phyloP scores from a whole-genome alignment of 2,797 vertebrate genomes.

The Acanthornis magna region DNA sequence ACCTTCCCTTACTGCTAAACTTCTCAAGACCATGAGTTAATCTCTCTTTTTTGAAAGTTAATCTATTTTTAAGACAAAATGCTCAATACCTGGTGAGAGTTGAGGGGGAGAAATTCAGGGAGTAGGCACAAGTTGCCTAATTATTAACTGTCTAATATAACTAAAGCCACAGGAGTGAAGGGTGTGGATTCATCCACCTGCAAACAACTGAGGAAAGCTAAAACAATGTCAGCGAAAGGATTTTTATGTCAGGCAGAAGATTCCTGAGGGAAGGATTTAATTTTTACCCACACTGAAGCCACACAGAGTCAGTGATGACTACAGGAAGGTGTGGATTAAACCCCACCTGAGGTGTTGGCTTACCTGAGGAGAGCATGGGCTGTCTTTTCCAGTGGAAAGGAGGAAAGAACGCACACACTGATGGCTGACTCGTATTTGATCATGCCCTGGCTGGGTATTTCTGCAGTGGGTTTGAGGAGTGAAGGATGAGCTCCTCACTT shows the following conservation, averaged over 20 bases:
- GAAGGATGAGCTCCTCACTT: neutral
- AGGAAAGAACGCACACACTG: fast-evolving
- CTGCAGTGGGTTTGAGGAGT: neutral
- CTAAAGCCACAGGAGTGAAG: neutral
- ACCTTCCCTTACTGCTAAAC: neutral
- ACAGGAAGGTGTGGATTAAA: neutral
- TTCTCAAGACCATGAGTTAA: neutral
- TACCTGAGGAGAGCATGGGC: neutral
- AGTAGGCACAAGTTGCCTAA: neutral
- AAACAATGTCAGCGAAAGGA: neutral
- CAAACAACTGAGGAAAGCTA: neutral
- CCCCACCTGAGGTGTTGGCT: neutral
- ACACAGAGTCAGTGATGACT: no score
- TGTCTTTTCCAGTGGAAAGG: neutral
- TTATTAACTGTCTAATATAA: neutral
- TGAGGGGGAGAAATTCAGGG: neutral
- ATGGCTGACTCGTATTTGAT: neutral
- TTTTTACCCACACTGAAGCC: neutral
- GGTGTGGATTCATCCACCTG: neutral
- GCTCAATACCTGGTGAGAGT: neutral
- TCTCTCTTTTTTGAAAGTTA: neutral
- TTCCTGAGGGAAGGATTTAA: neutral
- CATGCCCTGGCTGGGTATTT: neutral
- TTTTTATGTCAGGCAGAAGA: neutral
- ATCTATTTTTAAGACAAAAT: neutral